Percentiles rank a stretch among this genome's conserved stretches.
Conservation (phyloP, 2,888 invertebrate genomes). For the Cyclophora punctaria region DNA sequence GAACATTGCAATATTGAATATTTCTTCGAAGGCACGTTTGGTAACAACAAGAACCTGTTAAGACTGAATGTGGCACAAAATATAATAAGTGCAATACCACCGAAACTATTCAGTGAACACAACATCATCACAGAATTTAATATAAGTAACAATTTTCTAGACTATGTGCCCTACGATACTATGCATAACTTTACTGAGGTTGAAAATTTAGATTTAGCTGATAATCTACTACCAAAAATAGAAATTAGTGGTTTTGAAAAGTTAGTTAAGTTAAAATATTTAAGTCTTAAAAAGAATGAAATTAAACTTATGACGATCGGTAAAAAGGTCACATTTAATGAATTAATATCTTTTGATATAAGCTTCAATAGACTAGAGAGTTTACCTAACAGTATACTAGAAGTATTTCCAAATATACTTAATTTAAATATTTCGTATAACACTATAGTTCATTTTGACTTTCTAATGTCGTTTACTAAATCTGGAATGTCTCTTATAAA, state of each 20-base stretch:
- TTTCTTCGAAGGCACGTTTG: conserved; percentile 82
- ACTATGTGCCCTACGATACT: conserved; percentile 85
- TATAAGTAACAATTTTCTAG: conserved; percentile 82
- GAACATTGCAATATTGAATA: conserved; percentile 81
- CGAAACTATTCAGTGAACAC: conserved; percentile 78
- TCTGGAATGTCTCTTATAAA: conserved; percentile 48
- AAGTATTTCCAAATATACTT: conserved; percentile 61
- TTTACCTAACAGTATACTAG: conserved; percentile 50
- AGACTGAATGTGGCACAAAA: conserved; percentile 85
- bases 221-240: conserved; percentile 80
- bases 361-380: conserved; percentile 56
- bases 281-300: conserved; percentile 61
- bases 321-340: conserved; percentile 51
- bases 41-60: conserved; percentile 82
- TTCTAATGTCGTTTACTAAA: conserved; percentile 45
- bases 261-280: conserved; percentile 50
- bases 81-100: conserved; percentile 77
- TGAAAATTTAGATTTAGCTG: conserved; percentile 81
- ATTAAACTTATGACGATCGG: conserved; percentile 48
- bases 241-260: conserved; percentile 77
- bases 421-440: conserved; percentile 62
- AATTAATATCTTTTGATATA: conserved; percentile 53
- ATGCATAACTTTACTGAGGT: conserved; percentile 82
- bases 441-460: conserved; percentile 55
- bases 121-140: conserved; percentile 84